Evolutionary conservation across 2,888 invertebrate species (phyloP), one percentile per base, ranked within the genome.

Genomic region (Hydroisotoma schaefferi): DNA sequence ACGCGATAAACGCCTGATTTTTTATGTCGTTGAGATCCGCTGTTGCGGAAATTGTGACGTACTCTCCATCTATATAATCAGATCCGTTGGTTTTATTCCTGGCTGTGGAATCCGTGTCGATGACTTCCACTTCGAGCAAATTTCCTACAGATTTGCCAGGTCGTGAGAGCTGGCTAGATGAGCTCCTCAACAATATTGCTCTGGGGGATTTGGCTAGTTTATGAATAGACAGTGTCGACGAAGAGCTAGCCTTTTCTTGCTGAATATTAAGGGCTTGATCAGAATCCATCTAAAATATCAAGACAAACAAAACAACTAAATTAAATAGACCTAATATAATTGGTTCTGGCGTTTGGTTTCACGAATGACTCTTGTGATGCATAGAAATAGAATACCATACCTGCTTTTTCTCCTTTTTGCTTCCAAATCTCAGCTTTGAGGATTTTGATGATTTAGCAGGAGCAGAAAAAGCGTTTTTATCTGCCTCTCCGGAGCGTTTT

Each of bases 1-100:
- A 67, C 6, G 63, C 63, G 29, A 69, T 65, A 28, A 69, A 69
- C 2, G 69, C 69, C 27, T 67, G 63, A 38, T 69, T 69, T 27
- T 58, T 61, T 20, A 52, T 52, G 40, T 69, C 67, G 37, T 58
- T 51, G 5, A 63, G 51, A 29, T 51, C 56, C 1, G 67, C 69
- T 6, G 52, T 44, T 18, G 62, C 25, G 20, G 61, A 59, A 3
- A 69, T 52, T 2, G 56, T 51, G 0, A 69, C 69, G 27, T 67
- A 67, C 18, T 65, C 64, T n/a, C 69, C 69, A 28, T 49, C 43
- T n/a, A n/a, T n/a, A n/a, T n/a, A n/a, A n/a, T n/a, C n/a, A n/a
- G n/a, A n/a, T n/a, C n/a, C n/a, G n/a, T n/a, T n/a, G 20, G n/a
- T 29, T 8, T 28, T 15, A 33, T 33, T 33, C 8, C 15, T 15